Conservation (phyloP, 2,888 invertebrate species). For the Rhynchonema sp. region DNA sequence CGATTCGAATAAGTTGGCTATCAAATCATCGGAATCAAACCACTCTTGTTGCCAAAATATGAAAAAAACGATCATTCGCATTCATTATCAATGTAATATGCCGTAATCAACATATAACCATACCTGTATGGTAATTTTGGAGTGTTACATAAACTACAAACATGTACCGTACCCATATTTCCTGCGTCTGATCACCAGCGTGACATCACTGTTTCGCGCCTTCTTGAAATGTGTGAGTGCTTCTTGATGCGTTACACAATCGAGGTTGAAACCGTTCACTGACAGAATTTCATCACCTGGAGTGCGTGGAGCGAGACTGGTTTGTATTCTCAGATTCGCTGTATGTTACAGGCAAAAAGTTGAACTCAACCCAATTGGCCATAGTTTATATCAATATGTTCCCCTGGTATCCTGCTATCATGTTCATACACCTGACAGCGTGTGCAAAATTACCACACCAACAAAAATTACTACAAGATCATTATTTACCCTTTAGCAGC, state of each 20-base stretch:
- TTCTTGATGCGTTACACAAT: slow-evolving; percentile 68
- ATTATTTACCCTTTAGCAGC: background rate
- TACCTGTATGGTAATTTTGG: no score
- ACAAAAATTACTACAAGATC: no score
- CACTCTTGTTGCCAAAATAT: no score
- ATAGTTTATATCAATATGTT: no score
- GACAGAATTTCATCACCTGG: slow-evolving; percentile 64
- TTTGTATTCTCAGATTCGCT: background rate
- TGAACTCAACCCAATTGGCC: background rate
- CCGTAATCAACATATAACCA: no score
- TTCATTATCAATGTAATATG: no score
- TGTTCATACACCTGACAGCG: no score
- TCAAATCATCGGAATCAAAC: no score
- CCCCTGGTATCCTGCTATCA: no score
- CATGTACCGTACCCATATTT: background rate
- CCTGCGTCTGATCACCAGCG: background rate
- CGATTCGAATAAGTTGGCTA: no score
- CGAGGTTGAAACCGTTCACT: slow-evolving; percentile 59
- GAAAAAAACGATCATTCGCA: no score
- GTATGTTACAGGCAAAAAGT: background rate
- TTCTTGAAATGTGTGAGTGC: slow-evolving; percentile 33
- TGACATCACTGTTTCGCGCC: slow-evolving; percentile 2
- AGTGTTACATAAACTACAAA: background rate
- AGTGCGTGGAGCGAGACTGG: background rate
- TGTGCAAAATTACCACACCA: background rate